phyloP scores from a whole-genome alignment of 2,888 invertebrate species.

The Laspeyria flexula region DNA sequence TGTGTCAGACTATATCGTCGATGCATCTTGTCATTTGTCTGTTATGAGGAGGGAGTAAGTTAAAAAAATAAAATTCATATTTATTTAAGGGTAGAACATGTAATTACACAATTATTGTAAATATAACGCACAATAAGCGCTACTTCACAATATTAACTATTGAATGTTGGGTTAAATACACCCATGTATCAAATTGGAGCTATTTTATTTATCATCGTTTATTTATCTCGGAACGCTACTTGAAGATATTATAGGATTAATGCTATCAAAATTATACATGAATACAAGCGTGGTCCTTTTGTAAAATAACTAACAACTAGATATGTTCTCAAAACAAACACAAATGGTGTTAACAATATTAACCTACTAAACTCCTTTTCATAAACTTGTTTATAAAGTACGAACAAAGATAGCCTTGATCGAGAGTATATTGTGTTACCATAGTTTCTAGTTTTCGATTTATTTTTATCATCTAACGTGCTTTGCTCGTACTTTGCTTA shows the following conservation, averaged over 20 bases:
- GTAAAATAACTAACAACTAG: conserved; percentile 46
- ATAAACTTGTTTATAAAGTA: conserved; percentile 21
- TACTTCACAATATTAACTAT: conserved; percentile 57
- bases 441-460: background rate
- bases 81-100: conserved; percentile 52
- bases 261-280: conserved; percentile 34
- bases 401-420: conserved; percentile 19
- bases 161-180: conserved; percentile 61
- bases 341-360: conserved; percentile 26
- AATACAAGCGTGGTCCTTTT: conserved; percentile 44
- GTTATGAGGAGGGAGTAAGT: too few species aligned
- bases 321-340: conserved; percentile 43
- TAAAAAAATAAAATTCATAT: conserved; percentile 33
- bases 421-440: background rate
- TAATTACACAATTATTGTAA: conserved; percentile 59
- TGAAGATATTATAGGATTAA: conserved; percentile 61
- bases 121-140: conserved; percentile 61
- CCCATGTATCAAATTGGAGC: conserved; percentile 81
- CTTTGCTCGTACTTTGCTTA: conserved; percentile 38
- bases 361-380: conserved; percentile 5
- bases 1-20: too few species aligned
- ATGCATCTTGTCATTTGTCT: too few species aligned
- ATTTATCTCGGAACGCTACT: conserved; percentile 49
- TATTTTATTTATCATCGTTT: conserved; percentile 54
- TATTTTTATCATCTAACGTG: conserved; percentile 1